Percentiles rank a stretch among this genome's conserved stretches.
Conservation (phyloP, 2,888 invertebrate genomes). For the Colostygia pectinataria region DNA sequence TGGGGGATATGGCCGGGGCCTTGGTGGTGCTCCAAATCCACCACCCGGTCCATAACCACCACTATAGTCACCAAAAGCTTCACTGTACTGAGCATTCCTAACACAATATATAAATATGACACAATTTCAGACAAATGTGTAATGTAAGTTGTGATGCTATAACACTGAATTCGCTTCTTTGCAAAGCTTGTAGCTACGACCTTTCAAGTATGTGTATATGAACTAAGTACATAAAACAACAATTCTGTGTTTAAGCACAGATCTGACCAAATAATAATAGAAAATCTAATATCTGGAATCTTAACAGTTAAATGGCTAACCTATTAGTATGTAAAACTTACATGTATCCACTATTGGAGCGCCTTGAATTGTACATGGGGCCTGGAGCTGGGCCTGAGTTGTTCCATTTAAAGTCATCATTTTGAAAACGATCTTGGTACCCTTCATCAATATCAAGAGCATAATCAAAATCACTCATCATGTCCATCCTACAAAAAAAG, state of each 20-base stretch:
- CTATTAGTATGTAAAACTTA: constrained; percentile 3
- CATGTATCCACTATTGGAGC: constrained; percentile 9
- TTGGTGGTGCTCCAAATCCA: constrained; percentile 33
- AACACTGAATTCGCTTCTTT: no score
- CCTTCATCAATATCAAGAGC: constrained; percentile 13
- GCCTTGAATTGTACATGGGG: constrained; percentile 3
- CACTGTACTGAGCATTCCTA: constrained; percentile 53
- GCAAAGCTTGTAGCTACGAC: no score
- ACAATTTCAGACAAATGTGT: no score
- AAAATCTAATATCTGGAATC: no score
- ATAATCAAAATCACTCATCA: constrained; percentile 22
- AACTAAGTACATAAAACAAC: no score
- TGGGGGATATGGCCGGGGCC: constrained; percentile 17
- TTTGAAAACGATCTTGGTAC: neutral
- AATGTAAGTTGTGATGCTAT: no score
- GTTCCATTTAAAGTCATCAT: neutral
- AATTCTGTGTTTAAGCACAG: no score
- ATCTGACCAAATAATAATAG: no score
- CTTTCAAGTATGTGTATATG: no score
- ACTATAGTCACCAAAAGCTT: constrained; percentile 60
- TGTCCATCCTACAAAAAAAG: neutral
- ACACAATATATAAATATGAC: constrained; percentile 16
- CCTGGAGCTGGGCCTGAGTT: constrained; percentile 1
- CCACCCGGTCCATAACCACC: constrained; percentile 54
- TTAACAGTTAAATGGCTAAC: no score